These are phyloP conservation scores for Acholoe squamosa DNA, from an alignment of 2,888 invertebrate genomes.

Conservation along the genomic window DNA sequence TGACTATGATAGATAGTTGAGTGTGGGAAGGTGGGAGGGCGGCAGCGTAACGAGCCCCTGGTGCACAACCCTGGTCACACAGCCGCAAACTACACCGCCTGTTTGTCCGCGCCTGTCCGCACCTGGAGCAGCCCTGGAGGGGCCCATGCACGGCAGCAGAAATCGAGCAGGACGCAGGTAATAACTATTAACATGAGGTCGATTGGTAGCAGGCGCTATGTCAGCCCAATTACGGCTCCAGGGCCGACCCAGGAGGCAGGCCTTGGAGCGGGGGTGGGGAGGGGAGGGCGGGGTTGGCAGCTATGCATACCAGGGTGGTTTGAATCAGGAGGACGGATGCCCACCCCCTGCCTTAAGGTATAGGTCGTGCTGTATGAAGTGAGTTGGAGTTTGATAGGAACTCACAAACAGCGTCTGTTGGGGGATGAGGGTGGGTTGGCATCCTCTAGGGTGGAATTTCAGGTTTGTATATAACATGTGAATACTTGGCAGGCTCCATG, in stretches of 20 bases:
- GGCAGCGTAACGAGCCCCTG: neutral
- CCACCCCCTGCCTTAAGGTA: neutral
- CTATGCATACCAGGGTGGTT: constrained; percentile 48
- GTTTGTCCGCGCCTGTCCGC: constrained; percentile 29
- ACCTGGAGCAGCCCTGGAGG: neutral
- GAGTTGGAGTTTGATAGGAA: neutral
- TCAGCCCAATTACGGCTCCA: constrained; percentile 47
- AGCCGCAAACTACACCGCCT: constrained; percentile 10
- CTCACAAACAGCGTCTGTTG: neutral
- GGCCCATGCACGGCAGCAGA: neutral
- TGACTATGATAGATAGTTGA: too few relatives aligned
- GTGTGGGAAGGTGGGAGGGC: too few relatives aligned
- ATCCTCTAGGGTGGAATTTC: neutral
- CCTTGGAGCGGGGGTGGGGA: neutral
- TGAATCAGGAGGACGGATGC: constrained; percentile 23
- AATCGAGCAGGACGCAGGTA: neutral
- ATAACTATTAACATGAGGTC: constrained; percentile 54
- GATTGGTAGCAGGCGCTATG: constrained; percentile 48
- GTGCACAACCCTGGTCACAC: neutral
- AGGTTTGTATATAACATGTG: constrained; percentile 14
- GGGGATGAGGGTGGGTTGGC: neutral
- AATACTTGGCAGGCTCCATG: neutral
- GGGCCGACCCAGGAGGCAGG: neutral
- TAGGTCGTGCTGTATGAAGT: too few relatives aligned
- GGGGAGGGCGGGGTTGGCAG: neutral